phyloP scores from a whole-genome alignment of 2,888 invertebrate species.

The Digitonthophagus gazella region DNA sequence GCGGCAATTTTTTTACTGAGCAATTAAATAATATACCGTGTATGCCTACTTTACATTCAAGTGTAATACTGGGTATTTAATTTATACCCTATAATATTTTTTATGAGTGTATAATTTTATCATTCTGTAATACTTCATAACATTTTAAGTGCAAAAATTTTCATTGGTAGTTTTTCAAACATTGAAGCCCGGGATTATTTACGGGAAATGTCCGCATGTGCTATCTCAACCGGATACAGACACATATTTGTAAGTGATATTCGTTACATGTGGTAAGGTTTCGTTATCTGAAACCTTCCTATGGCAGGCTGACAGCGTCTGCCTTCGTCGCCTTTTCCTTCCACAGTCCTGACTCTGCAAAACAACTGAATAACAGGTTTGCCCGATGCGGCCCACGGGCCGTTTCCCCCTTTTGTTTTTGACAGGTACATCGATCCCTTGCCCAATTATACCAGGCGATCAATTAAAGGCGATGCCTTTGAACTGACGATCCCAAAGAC shows the following conservation, averaged over 20 bases:
- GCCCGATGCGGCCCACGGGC: conserved; percentile 16
- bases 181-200: neutral
- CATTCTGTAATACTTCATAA: neutral
- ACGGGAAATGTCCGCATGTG: conserved; percentile 23
- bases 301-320: neutral
- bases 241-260: conserved; percentile 38
- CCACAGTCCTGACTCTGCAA: conserved; percentile 14
- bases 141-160: neutral
- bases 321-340: neutral
- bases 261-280: conserved; percentile 35
- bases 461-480: neutral
- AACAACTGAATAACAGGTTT: conserved; percentile 28
- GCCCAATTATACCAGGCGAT: conserved; percentile 4
- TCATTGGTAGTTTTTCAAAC: neutral
- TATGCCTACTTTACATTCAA: too few relatives aligned
- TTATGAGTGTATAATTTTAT: too few relatives aligned
- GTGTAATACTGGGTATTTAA: too few relatives aligned
- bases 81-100: too few relatives aligned
- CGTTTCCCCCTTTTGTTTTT: conserved; percentile 5
- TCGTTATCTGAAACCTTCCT: conserved; percentile 30
- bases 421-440: conserved; percentile 6
- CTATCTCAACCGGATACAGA: conserved; percentile 38
- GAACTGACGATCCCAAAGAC: neutral
- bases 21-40: too few relatives aligned
- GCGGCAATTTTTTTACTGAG: too few relatives aligned